Evolutionary conservation across 2,797 vertebrate genomes (phyloP).

Genomic region (Cynopterus sphinx): DNA sequence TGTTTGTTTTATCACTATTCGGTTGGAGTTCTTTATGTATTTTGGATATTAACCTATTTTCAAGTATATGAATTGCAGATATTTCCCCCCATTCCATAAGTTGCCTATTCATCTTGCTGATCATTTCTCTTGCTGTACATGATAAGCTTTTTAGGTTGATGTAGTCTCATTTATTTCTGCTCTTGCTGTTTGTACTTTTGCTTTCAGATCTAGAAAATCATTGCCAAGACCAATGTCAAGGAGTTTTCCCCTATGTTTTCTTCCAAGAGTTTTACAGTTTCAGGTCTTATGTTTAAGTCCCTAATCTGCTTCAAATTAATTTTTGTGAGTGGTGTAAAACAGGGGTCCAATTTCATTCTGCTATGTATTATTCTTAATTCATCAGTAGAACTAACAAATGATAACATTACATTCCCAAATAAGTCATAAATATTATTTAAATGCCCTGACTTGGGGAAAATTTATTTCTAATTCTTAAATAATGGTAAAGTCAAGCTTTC

Average conservation of each 20-base stretch:
- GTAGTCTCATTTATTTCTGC: not conserved
- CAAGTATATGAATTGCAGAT: not conserved
- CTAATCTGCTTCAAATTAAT: not conserved
- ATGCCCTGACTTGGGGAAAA: not conserved
- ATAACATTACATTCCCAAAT: not conserved
- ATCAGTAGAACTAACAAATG: not conserved
- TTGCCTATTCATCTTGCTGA: not conserved
- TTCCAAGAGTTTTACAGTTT: not conserved
- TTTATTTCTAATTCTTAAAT: constrained; percentile 39
- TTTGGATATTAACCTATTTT: not conserved
- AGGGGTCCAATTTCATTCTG: not conserved
- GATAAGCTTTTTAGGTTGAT: not conserved
- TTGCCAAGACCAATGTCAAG: not conserved
- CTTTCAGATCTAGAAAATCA: not conserved
- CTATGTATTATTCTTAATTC: not conserved
- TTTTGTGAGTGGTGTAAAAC: not conserved
- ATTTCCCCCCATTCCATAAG: not conserved
- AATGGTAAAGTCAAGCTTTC: constrained; percentile 14
- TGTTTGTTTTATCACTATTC: not conserved
- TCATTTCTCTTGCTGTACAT: not conserved
- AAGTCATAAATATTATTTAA: constrained; percentile 16
- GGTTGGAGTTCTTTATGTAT: not conserved
- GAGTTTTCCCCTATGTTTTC: not conserved
- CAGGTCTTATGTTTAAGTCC: not conserved
- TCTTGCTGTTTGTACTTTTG: not conserved